Evolutionary conservation across 2,113 vertebrate genomes (phyloP), one percentile per base, ranked within the genome.

Genomic region (Ovis canadensis): DNA sequence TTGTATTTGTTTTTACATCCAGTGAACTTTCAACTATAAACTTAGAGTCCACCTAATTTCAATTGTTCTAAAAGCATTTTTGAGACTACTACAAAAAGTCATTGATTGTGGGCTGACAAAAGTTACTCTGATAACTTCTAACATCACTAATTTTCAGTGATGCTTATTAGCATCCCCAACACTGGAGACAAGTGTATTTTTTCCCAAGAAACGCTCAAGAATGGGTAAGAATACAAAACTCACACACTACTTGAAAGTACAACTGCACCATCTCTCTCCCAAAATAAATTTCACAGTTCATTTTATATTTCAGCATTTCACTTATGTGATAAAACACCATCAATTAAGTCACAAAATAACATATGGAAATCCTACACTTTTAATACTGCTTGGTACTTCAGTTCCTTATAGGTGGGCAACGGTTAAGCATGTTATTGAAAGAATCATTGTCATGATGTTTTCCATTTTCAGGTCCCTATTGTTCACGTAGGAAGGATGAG

Each of bases 11-110:
- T 90, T 62, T 96, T 81, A 74, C 7, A 83, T 2, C 15, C 33
- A 48, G 52, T 45, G 40, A 94, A 94, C 85, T 89, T 97, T 94
- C 54, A 98, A 48, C 45, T 87, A 90, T 96, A 78, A 80, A 90
- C 2, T 52, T 59, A 59, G 25, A 83, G 14, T 82, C 13, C 16
- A 89, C 91, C n/a, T 62, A 97, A 80, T 89, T 91, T 36, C 50
- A 84, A 84, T 36, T 95, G 64, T 55, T 95, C 21, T 85, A 52
- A 89, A 93, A 93, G 50, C 91, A 95, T 92, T 91, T 95, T 84
- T 93, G 50, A 88, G 31, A 85, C 83, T 93, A 88, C 36, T 60
- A 88, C 85, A 96, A 91, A 97, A 88, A 95, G 59, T n/a, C 3
- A 91, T 31, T n/a, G 31, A 88, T 27, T 86, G 67, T 54, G 29